Percentiles rank a stretch among this genome's conserved stretches.
These are phyloP conservation scores for Phymanthus crucifer DNA, from an alignment of 92 coral and sea anemone genomes.

Conservation along the genomic window DNA sequence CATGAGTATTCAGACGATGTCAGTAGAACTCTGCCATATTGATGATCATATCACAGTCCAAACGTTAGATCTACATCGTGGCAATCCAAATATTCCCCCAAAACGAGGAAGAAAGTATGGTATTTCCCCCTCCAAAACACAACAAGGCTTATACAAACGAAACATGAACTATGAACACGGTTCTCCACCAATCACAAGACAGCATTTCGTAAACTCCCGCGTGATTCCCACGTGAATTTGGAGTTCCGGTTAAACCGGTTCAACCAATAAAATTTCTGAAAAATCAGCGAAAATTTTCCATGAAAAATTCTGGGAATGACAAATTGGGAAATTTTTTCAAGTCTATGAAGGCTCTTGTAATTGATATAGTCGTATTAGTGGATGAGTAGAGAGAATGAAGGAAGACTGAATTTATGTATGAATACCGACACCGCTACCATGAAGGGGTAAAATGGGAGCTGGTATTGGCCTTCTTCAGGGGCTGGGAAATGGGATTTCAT, in stretches of 20 bases:
- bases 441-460: too few relatives aligned
- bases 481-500: too few relatives aligned
- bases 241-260: conserved; percentile 3
- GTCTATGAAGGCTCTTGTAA: too few relatives aligned
- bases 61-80: conserved; percentile 2
- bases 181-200: conserved; percentile 20
- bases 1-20: neutral
- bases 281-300: too few relatives aligned
- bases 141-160: neutral
- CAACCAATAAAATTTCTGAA: too few relatives aligned
- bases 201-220: conserved; percentile 1
- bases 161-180: neutral
- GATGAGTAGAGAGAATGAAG: too few relatives aligned
- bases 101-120: neutral
- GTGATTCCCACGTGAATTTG: neutral
- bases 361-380: too few relatives aligned
- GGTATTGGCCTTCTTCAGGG: too few relatives aligned
- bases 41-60: neutral
- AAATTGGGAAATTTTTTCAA: too few relatives aligned
- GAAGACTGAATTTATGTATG: too few relatives aligned
- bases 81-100: neutral
- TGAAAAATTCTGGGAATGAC: too few relatives aligned
- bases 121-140: neutral
- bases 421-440: too few relatives aligned
- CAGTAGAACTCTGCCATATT: neutral